phyloP scores from a whole-genome alignment of 2,797 vertebrate genomes.

The Danio tinwini region DNA sequence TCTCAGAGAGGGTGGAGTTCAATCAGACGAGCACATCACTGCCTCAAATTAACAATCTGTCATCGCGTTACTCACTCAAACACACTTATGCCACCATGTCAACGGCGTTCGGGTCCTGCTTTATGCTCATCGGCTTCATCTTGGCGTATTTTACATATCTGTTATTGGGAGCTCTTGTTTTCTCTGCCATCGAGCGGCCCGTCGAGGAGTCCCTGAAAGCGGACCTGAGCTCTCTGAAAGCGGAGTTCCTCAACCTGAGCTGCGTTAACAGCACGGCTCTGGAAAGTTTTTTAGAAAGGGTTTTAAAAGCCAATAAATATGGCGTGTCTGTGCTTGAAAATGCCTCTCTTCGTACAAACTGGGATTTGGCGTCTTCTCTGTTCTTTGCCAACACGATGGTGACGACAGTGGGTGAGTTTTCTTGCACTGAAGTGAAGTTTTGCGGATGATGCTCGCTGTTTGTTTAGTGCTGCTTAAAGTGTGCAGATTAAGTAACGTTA shows the following conservation, averaged over 20 bases:
- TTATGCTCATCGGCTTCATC: slow-evolving; percentile 77
- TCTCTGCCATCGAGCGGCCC: slow-evolving; percentile 87
- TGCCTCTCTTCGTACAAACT: slow-evolving; percentile 74
- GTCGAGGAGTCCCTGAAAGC: slow-evolving; percentile 79
- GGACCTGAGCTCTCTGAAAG: slow-evolving; percentile 78
- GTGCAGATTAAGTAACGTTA: no score
- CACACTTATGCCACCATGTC: slow-evolving; percentile 64
- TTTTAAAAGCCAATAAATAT: slow-evolving; percentile 83
- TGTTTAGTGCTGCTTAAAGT: neutral
- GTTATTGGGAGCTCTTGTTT: slow-evolving; percentile 84
- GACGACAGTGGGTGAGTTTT: slow-evolving; percentile 89
- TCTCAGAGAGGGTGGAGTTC: slow-evolving; percentile 70
- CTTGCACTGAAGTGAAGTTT: neutral
- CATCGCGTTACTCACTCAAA: neutral
- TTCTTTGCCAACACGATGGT: slow-evolving; percentile 92
- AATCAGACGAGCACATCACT: slow-evolving; percentile 27
- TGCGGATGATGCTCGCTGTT: neutral
- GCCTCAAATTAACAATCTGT: neutral
- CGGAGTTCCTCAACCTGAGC: slow-evolving; percentile 80
- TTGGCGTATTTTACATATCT: slow-evolving; percentile 82
- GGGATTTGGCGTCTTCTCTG: slow-evolving; percentile 89
- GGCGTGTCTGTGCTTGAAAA: slow-evolving; percentile 81
- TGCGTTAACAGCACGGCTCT: slow-evolving; percentile 80
- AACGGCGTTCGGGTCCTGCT: slow-evolving; percentile 71
- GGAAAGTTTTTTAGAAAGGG: slow-evolving; percentile 79